Base-by-base conservation (phyloP, 1,140 invertebrate genomes). In the Heterodera schachtii region DNA sequence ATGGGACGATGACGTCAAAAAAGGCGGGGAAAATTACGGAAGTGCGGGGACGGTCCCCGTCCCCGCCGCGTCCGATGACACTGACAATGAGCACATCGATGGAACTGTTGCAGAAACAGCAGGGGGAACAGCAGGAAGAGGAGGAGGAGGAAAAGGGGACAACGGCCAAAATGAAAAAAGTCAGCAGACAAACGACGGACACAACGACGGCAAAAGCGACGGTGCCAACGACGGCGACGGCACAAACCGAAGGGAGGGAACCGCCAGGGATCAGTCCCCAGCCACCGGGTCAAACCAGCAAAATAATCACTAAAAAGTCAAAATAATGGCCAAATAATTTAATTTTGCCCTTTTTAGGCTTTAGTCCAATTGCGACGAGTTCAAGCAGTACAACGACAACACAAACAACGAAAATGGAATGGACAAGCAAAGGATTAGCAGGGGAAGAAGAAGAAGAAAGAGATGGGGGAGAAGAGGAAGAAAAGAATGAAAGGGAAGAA, bases 81-180 rank as follows among this genome's bases (percentile, higher is more conserved):
- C n/a, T 46, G 75, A 60, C 75, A 49, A 7, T 46, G 52, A 80
- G 46, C 41, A 79, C 60, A 21, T 43, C 44, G n/a, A 41, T 80
- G 79, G 46, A 60, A 66, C 43, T 64, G 21, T 66, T 78, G 79
- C 46, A 41, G 77, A 47, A 31, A n/a, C 47, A 80, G 49, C 44
- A 73, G 3, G 69, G 19, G 44, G 31, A 79, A 16, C 7, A n/a
- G 5, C n/a, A 31, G n/a, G 69, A 80, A 80, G 46, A 73, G 1
- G 69, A 31, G 44, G 31, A 79, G 16, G 41, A n/a, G 5, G 16
- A 69, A 4, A 47, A 44, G 19, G 44, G 80, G 41, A 21, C 69
- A 31, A 64, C 41, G 9, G 43, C 76, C 6, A 21, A 16, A 80
- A 64, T 64, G 57, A 11, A 1, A 4, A 64, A 52, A 52, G 6